Base-by-base conservation (phyloP, 2,888 invertebrate genomes). In the Tethea ocularis region DNA sequence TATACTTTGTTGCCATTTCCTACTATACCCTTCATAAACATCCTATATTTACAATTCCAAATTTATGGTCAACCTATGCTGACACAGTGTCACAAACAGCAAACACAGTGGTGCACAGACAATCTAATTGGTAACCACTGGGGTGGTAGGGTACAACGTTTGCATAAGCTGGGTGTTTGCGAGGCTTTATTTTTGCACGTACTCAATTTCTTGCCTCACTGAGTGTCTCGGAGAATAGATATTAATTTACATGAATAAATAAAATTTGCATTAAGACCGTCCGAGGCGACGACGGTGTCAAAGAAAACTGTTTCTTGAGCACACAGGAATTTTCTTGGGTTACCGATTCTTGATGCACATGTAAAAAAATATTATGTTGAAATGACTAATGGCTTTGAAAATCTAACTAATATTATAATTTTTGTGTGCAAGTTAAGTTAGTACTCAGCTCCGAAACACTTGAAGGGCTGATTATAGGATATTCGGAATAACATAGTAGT, bases 221-320 rank as follows among this genome's bases (percentile, higher is more conserved):
- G 90, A 82, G 72, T 82, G 86, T 88, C 88, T 84, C 79, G 80
- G 80, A 83, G 89, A 89, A 91, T 89, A 91, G 90, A 93, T 92
- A 91, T 91, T 93, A 92, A 93, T 92, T 92, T 93, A 91, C 93
- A 93, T 93, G 91, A 91, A 91, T 92, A 92, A 92, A 93, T 92
- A 91, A 90, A 92, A 93, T 93, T 93, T 91, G 90, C 92, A 92
- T 92, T 89, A 88, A 84, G 75, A 88, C 88, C 90, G 88, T 86
- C 83, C 82, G 67, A 82, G 83, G 80, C 75, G 77, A 72, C 75
- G 78, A 17, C 41, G 41, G 41, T 41, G 41, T 41, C 17, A 77
- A 84, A 84, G 83, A 79, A 85, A 86, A 88, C 85, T 85, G 83
- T 84, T 83, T 72, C 74, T 82, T 75, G 75, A 80, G 75, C 74